These are phyloP conservation scores for Speoplatyrhinus poulsoni DNA, from an alignment of 2,113 vertebrate species.

Conservation along the genomic window DNA sequence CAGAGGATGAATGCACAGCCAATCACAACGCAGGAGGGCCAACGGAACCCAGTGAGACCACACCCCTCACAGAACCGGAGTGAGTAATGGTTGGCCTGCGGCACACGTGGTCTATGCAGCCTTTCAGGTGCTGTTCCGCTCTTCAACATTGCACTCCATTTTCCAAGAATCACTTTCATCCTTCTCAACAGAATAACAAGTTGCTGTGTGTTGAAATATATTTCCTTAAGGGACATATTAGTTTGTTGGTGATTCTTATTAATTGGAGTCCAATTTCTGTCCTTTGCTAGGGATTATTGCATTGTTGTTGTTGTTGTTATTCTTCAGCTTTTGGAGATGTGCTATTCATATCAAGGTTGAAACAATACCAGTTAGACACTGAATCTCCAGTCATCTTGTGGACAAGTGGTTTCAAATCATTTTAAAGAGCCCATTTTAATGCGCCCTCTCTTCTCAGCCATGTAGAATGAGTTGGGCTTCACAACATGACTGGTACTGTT, in stretches of 20 bases:
- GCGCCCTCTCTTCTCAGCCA: conserved; percentile 47
- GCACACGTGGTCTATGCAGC: neutral
- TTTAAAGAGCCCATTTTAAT: conserved; percentile 46
- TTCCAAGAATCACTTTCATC: conserved; percentile 54
- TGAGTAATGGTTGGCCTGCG: conserved; percentile 67
- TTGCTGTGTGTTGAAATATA: conserved; percentile 35
- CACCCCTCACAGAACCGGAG: conserved; percentile 95
- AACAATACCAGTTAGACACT: conserved; percentile 73
- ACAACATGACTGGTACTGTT: conserved; percentile 73
- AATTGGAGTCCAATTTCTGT: conserved; percentile 71
- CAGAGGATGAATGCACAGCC: conserved; percentile 90
- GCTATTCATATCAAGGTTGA: conserved; percentile 60
- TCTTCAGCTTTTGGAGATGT: conserved; percentile 55
- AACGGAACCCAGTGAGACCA: conserved; percentile 95
- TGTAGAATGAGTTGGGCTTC: conserved; percentile 30
- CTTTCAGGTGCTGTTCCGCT: conserved; percentile 37
- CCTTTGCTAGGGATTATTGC: conserved; percentile 44
- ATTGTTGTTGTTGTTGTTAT: conserved; percentile 49
- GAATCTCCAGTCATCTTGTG: conserved; percentile 44
- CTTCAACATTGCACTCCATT: conserved; percentile 69
- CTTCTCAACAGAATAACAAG: conserved; percentile 14
- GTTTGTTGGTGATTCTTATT: conserved; percentile 59
- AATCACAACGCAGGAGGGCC: conserved; percentile 94
- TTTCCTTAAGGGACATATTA: conserved; percentile 12
- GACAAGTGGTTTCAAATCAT: conserved; percentile 53